Conservation (phyloP, 2,797 vertebrate species). For the Sternotherus odoratus region DNA sequence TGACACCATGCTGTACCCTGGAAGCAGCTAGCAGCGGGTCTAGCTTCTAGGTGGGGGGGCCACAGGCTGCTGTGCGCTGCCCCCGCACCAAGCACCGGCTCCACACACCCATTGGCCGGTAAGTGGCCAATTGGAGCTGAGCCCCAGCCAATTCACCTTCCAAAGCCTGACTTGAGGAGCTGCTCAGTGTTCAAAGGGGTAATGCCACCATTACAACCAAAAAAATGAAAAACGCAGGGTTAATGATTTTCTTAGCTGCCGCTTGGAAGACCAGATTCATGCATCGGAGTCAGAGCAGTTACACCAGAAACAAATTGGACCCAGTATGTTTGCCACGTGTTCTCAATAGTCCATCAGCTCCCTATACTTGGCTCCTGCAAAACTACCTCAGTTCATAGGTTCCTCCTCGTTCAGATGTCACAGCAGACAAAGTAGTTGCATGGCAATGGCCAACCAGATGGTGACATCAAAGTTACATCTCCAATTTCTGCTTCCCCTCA, state of each 20-base stretch:
- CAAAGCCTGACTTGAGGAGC: not conserved
- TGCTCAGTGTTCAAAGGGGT: fast-evolving
- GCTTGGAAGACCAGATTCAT: not conserved
- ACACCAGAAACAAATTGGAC: not conserved
- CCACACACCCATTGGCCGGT: too few relatives aligned
- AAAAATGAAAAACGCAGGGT: not conserved
- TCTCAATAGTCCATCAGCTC: not conserved
- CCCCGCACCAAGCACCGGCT: too few relatives aligned
- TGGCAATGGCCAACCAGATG: not conserved
- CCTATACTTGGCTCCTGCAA: not conserved
- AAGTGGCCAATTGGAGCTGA: too few relatives aligned
- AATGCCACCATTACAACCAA: not conserved
- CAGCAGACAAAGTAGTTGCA: not conserved
- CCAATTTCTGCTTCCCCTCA: not conserved
- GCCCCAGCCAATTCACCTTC: not conserved
- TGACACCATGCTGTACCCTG: too few relatives aligned
- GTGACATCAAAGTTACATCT: fast-evolving
- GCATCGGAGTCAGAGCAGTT: not conserved
- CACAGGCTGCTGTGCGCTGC: too few relatives aligned
- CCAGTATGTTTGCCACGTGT: not conserved
- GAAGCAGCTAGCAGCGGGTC: too few relatives aligned
- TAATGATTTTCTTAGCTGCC: not conserved
- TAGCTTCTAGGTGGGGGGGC: too few relatives aligned
- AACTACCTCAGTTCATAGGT: not conserved
- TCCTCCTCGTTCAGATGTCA: not conserved